Evolutionary conservation across 1,140 invertebrate species (phyloP).

Genomic region (Saccostrea glomerata): DNA sequence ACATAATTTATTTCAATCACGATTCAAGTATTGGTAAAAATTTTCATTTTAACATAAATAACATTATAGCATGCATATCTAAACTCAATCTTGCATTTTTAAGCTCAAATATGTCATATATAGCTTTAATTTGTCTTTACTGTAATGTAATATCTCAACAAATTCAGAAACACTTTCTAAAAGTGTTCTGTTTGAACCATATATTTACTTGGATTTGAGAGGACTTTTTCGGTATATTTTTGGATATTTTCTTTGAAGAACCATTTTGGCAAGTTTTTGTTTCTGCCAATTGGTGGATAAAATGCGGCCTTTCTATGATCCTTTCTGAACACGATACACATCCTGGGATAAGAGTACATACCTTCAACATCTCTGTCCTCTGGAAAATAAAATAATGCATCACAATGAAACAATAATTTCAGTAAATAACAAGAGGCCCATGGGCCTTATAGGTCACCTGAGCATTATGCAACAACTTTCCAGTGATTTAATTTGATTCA

Average conservation of each 20-base stretch:
- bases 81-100: no score
- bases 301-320: constrained; percentile 53
- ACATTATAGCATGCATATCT: no score
- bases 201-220: constrained; percentile 30
- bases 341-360: constrained; percentile 48
- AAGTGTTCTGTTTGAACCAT: constrained; percentile 50
- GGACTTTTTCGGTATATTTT: constrained; percentile 35
- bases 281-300: constrained; percentile 44
- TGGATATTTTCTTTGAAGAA: constrained; percentile 43
- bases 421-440: no score
- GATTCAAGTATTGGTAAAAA: no score
- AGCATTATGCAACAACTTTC: no score
- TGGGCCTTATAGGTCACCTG: no score
- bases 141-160: not conserved
- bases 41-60: no score
- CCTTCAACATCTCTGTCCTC: constrained; percentile 45
- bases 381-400: not conserved
- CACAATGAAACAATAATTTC: not conserved
- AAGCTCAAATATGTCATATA: no score
- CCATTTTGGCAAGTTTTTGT: constrained; percentile 23
- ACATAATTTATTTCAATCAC: no score
- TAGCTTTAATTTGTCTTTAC: no score
- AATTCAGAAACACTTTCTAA: constrained; percentile 1
- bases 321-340: constrained; percentile 47
- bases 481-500: no score